phyloP scores from a whole-genome alignment of 2,113 vertebrate genomes.

The Benitochromis conjunctus region DNA sequence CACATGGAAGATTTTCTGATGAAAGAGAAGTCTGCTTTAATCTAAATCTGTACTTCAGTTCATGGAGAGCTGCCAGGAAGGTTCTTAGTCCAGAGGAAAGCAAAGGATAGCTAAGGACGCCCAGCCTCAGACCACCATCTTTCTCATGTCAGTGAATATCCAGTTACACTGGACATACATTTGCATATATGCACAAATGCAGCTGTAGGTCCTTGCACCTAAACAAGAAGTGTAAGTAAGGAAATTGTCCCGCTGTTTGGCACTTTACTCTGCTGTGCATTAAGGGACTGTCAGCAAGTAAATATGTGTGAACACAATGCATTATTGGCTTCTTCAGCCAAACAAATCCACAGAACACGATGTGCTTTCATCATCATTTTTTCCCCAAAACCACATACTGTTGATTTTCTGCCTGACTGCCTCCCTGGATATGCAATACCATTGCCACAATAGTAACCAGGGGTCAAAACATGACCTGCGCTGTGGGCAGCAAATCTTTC shows the following conservation, averaged over 20 bases:
- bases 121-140: background rate
- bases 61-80: background rate
- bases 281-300: background rate
- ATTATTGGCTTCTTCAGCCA: constrained; percentile 16
- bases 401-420: constrained; percentile 57
- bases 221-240: constrained; percentile 21
- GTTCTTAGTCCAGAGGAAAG: constrained; percentile 80
- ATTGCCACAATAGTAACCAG: constrained; percentile 82
- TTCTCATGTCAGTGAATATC: constrained; percentile 21
- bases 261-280: background rate
- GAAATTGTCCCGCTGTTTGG: background rate
- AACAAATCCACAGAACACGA: background rate
- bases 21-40: constrained; percentile 61
- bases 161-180: background rate
- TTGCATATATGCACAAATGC: background rate
- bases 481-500: constrained; percentile 69
- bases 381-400: background rate
- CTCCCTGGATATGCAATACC: constrained; percentile 85
- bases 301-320: background rate
- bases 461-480: constrained; percentile 82
- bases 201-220: background rate
- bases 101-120: constrained; percentile 56
- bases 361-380: background rate
- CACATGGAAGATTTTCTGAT: background rate
- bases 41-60: constrained; percentile 44